Base-by-base conservation (phyloP, 1,140 invertebrate genomes). In the Drosophila ficusphila region DNA sequence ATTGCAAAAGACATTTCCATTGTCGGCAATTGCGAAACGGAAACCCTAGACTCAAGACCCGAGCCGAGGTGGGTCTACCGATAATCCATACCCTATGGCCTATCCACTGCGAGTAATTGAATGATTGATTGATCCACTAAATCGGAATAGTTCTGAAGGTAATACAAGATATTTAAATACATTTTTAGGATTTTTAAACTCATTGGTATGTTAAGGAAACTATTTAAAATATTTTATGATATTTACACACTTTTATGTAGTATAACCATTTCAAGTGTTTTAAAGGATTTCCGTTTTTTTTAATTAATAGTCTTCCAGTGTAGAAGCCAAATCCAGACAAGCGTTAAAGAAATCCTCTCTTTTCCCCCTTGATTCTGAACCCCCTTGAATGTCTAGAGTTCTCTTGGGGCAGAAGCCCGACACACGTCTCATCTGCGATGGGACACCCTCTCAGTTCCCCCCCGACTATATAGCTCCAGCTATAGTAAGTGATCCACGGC, bases 1-100 rank as follows among this genome's bases (percentile, higher is more conserved):
- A 89, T 89, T 89, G 83, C 64, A 89, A 88, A 79, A 82, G 83
- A 82, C 82, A 79, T 64, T 74, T 72, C 71, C 79, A 88, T 77
- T 79, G 78, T 77, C 78, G 78, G 76, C 76, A 67, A 68, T 73
- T 73, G 69, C 68, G 68, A 73, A 73, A 73, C 70, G 69, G 68
- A 72, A 73, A 73, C 69, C 69, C 69, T 73, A 73, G 56, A 72
- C 69, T 38, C 46, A 14, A 38, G 34, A 39, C 21, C 51, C 49
- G 33, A 38, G 19, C 21, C 57, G 57, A 36, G 34, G 34, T 58
- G 57, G 54, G 34, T 60, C 21, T n/a, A 3, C 12, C 60, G 60
- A 65, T 51, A 52, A 51, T 67, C 61, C 16, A 52, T 33, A 67
- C 27, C 46, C 38, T 36, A 54, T 38, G n/a, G 34, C 21, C 31